A percentile compares a stretch with the other conserved stretches of the same genome.
These are phyloP conservation scores for Acipenser transmontanus DNA, from an alignment of 2,797 vertebrate species.

Conservation along the genomic window DNA sequence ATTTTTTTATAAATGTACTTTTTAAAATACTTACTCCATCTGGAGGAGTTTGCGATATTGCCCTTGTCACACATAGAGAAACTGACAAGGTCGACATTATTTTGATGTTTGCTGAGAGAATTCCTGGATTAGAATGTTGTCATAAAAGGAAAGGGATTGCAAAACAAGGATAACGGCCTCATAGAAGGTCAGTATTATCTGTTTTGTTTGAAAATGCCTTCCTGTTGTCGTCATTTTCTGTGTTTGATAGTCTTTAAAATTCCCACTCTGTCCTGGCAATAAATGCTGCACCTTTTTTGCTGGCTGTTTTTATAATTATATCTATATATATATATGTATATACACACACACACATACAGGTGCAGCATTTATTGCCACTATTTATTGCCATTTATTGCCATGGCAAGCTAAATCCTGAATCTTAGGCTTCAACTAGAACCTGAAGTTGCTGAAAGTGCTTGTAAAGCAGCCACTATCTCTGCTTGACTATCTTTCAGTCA, in stretches of 20 bases:
- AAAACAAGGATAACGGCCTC: conserved; percentile 12
- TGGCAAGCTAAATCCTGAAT: no score
- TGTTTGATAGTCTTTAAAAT: not conserved
- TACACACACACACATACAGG: no score
- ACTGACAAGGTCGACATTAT: conserved; percentile 9
- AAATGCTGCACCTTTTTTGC: no score
- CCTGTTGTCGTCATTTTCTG: not conserved
- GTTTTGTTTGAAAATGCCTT: not conserved
- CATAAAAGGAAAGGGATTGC: conserved; percentile 3
- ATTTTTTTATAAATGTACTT: not conserved
- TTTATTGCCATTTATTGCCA: no score
- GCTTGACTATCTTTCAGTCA: no score
- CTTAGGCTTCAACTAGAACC: no score
- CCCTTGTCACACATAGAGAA: not conserved
- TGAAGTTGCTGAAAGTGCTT: no score
- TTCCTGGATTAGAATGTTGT: conserved; percentile 6
- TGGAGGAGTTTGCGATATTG: conserved; percentile 15
- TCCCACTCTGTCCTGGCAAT: not conserved
- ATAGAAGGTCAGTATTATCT: not conserved
- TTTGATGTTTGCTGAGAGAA: conserved; percentile 2
- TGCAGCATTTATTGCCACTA: no score
- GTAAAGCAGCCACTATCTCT: no score
- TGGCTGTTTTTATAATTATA: no score
- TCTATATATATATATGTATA: no score
- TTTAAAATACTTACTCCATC: conserved; percentile 13